Percentiles rank a stretch among this genome's conserved stretches.
These are phyloP conservation scores for Oceanodroma leucorhoa DNA, from an alignment of 2,797 vertebrate genomes.

Conservation along the genomic window DNA sequence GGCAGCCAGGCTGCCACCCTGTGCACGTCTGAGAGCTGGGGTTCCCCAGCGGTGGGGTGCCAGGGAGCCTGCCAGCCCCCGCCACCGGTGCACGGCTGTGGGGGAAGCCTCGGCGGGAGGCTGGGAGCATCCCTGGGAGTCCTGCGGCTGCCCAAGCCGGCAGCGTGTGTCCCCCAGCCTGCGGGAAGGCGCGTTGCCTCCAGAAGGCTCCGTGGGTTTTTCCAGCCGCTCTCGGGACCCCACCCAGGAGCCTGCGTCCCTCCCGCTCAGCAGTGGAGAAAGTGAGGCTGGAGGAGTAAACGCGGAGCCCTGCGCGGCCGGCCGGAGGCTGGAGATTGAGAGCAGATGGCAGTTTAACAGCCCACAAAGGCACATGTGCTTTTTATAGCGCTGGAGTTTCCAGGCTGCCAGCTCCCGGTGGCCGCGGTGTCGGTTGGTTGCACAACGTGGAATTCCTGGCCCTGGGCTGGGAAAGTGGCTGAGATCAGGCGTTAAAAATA, in stretches of 20 bases:
- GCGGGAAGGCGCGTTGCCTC: not conserved
- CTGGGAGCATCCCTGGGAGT: not conserved
- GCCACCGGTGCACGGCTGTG: accelerated
- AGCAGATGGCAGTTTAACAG: not conserved
- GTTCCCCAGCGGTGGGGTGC: not conserved
- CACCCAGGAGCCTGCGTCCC: not conserved
- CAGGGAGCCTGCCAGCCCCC: not conserved
- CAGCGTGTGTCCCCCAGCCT: not conserved
- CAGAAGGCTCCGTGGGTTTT: not conserved
- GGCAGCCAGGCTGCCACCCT: not conserved
- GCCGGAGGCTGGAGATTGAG: not conserved
- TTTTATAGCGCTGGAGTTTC: not conserved
- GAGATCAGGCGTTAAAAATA: conserved; percentile 11
- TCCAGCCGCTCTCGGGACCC: not conserved
- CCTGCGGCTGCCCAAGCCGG: not conserved
- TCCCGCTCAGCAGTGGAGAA: not conserved
- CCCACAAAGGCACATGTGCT: not conserved
- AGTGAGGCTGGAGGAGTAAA: not conserved
- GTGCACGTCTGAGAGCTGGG: not conserved
- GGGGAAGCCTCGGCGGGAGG: not conserved
- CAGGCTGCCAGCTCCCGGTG: not conserved
- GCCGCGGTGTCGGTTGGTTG: not conserved
- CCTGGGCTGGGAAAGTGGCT: not conserved
- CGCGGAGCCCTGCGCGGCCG: not conserved
- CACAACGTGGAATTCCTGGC: not conserved